Percentiles rank a stretch among this genome's conserved stretches.
These are phyloP conservation scores for Phallusia fumigata DNA, from an alignment of 23 tunicate species.

Conservation along the genomic window DNA sequence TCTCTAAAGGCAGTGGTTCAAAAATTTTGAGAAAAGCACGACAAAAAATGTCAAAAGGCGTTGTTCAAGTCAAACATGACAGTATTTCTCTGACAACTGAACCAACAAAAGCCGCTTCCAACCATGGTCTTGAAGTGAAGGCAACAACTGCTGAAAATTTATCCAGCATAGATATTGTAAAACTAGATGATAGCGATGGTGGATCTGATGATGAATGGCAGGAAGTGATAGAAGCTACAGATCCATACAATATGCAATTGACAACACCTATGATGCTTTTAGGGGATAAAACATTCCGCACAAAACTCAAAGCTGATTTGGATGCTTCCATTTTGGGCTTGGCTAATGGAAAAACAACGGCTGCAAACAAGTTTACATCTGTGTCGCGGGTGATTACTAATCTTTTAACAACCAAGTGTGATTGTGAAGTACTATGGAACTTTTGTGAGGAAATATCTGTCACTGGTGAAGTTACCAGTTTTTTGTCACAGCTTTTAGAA, in stretches of 20 bases:
- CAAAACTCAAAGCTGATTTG: conserved; percentile 39
- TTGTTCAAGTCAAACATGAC: neutral
- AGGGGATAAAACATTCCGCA: conserved; percentile 49
- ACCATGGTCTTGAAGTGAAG: neutral
- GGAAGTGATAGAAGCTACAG: conserved; percentile 82
- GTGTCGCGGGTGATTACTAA: conserved; percentile 59
- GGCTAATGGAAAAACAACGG: conserved; percentile 30
- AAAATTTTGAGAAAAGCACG: conserved; percentile 80
- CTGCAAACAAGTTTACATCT: conserved; percentile 37
- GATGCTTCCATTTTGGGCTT: conserved; percentile 31
- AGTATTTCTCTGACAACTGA: neutral
- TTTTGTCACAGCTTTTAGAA: conserved; percentile 16
- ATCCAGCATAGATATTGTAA: neutral
- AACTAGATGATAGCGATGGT: conserved; percentile 20
- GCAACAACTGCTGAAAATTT: neutral
- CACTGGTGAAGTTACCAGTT: conserved; percentile 23
- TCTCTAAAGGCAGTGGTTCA: conserved; percentile 72
- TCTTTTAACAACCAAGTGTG: conserved; percentile 75
- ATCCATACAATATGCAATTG: conserved; percentile 78
- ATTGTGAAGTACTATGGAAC: conserved; percentile 51
- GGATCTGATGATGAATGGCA: conserved; percentile 76
- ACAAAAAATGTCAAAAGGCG: conserved; percentile 50
- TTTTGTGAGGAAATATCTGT: conserved; percentile 43
- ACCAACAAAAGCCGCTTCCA: conserved; percentile 8
- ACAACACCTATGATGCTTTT: conserved; percentile 79